phyloP scores from a whole-genome alignment of 2,113 vertebrate genomes.

The Alectura lathami region DNA sequence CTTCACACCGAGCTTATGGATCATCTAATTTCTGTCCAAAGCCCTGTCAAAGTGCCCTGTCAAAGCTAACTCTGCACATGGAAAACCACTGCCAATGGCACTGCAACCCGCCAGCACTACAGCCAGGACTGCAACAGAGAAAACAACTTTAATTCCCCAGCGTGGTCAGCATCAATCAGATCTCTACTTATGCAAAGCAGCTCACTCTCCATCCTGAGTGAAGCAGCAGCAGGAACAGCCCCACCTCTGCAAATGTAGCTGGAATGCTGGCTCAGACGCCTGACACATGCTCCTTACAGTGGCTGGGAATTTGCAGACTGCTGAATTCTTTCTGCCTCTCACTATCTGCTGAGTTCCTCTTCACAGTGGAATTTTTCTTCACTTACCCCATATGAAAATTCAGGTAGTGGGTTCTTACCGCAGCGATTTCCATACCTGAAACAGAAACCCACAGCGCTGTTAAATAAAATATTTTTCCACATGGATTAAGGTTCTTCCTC shows the following conservation, averaged over 20 bases:
- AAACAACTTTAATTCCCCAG: neutral
- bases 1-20: neutral
- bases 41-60: neutral
- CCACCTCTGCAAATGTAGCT: neutral
- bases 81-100: neutral
- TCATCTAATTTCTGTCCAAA: neutral
- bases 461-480: neutral
- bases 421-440: neutral
- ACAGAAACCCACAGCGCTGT: neutral
- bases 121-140: neutral
- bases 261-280: neutral
- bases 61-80: neutral
- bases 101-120: neutral
- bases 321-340: neutral
- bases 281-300: neutral
- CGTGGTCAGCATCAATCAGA: neutral
- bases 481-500: neutral
- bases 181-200: neutral
- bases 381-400: neutral
- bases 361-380: neutral
- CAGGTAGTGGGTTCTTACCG: neutral
- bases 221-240: neutral
- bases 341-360: neutral
- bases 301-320: neutral
- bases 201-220: neutral